Percentiles rank a stretch among this genome's conserved stretches.
Evolutionary conservation across 2,113 vertebrate species (phyloP).

Genomic region (Solea senegalensis): DNA sequence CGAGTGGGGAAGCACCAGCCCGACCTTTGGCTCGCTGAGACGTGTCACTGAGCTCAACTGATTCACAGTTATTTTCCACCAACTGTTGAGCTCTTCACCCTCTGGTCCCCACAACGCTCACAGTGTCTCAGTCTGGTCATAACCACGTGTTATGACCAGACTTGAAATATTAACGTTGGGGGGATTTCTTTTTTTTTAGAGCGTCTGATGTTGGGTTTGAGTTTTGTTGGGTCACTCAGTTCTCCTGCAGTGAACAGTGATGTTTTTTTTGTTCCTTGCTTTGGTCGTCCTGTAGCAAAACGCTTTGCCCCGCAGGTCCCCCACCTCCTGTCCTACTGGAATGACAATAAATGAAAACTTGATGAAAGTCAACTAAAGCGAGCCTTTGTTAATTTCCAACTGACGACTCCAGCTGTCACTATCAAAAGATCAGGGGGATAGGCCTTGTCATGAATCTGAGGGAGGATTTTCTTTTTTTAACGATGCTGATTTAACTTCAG

Average conservation of each 20-base stretch:
- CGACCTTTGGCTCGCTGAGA: constrained; percentile 76
- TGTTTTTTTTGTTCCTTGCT: constrained; percentile 25
- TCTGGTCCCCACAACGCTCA: constrained; percentile 23
- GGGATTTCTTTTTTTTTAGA: constrained; percentile 15
- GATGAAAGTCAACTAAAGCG: constrained; percentile 70
- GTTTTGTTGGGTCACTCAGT: constrained; percentile 40
- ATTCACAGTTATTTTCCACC: constrained; percentile 37
- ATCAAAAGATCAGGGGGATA: constrained; percentile 57
- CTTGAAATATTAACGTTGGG: constrained; percentile 33
- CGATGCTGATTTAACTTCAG: constrained; percentile 58
- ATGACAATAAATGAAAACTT: constrained; percentile 74
- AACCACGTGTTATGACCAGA: constrained; percentile 50
- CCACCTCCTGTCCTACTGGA: constrained; percentile 68
- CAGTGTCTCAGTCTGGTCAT: constrained; percentile 52
- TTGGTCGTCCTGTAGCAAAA: constrained; percentile 57
- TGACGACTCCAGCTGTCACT: constrained; percentile 62
- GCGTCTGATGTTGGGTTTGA: constrained; percentile 33
- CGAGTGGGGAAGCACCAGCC: constrained; percentile 74
- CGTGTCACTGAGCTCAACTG: constrained; percentile 77
- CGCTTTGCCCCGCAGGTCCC: constrained; percentile 48
- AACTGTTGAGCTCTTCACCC: constrained; percentile 30
- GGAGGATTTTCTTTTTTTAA: constrained; percentile 45
- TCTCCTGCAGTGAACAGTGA: constrained; percentile 32
- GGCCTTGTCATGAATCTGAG: constrained; percentile 62
- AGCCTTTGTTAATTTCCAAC: constrained; percentile 64